A percentile compares a stretch with the other conserved stretches of the same genome.
These are phyloP conservation scores for Eupsilia transversa DNA, from an alignment of 2,888 invertebrate species.

Conservation along the genomic window DNA sequence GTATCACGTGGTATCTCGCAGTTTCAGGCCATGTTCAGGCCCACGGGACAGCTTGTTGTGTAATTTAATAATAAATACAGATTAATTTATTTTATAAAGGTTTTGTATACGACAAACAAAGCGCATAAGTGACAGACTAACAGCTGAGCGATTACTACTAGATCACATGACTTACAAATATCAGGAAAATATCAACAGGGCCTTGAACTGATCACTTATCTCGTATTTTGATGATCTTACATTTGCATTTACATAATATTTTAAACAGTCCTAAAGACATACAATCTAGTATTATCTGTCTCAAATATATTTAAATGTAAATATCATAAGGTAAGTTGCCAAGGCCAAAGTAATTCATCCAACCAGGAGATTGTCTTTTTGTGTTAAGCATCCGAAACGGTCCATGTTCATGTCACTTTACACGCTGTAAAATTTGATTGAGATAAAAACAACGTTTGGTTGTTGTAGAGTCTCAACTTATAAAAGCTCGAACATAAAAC, in stretches of 20 bases:
- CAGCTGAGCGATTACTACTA: background rate
- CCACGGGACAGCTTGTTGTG: background rate
- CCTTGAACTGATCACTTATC: slow-evolving; percentile 41
- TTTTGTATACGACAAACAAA: background rate
- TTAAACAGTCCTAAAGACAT: slow-evolving; percentile 11
- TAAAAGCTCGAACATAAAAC: background rate
- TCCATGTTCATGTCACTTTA: background rate
- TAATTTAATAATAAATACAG: background rate
- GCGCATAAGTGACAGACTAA: background rate
- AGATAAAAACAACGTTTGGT: background rate
- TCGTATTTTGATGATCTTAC: slow-evolving; percentile 17
- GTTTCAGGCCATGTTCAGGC: background rate
- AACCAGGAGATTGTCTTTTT: slow-evolving; percentile 29
- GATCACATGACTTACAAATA: slow-evolving; percentile 13
- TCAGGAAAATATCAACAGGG: slow-evolving; percentile 3
- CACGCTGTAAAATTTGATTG: background rate
- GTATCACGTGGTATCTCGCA: background rate
- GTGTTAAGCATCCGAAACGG: background rate
- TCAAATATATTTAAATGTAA: slow-evolving; percentile 20
- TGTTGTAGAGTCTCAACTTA: background rate
- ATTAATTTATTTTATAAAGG: background rate
- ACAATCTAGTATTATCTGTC: slow-evolving; percentile 14
- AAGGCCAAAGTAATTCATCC: slow-evolving; percentile 34
- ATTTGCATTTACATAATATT: slow-evolving; percentile 33
- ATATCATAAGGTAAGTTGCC: slow-evolving; percentile 4